Conservation (phyloP, 2,113 vertebrate species). For the Tachycineta bicolor region DNA sequence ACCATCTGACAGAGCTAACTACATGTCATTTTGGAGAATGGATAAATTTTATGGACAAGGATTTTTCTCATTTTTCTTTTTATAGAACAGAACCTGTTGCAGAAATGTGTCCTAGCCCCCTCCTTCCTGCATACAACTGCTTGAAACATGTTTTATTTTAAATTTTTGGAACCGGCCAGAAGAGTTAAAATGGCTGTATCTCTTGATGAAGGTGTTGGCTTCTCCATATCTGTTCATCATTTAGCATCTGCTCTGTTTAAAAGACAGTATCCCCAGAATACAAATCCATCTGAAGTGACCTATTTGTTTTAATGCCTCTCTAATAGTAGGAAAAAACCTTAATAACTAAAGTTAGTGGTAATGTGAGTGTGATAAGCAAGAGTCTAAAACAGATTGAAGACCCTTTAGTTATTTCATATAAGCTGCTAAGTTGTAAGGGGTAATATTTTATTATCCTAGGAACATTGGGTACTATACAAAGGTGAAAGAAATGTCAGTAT, state of each 20-base stretch:
- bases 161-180: not conserved
- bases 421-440: not conserved
- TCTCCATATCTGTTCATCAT: not conserved
- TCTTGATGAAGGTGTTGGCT: not conserved
- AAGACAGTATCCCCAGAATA: not conserved
- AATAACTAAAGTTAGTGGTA: not conserved
- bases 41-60: not conserved
- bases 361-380: not conserved
- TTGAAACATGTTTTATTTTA: not conserved
- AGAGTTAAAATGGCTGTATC: not conserved
- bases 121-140: not conserved
- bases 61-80: not conserved
- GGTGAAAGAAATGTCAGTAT: not conserved
- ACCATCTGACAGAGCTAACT: not conserved
- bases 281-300: not conserved
- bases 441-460: not conserved
- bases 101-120: not conserved
- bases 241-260: not conserved
- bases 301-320: not conserved
- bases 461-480: not conserved
- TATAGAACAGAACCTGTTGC: not conserved
- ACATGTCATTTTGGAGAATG: not conserved
- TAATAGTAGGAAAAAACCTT: not conserved
- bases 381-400: not conserved
- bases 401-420: not conserved